Percentiles rank a stretch among this genome's conserved stretches.
Evolutionary conservation across 2,113 vertebrate genomes (phyloP).

Genomic region (Blennius ocellaris): DNA sequence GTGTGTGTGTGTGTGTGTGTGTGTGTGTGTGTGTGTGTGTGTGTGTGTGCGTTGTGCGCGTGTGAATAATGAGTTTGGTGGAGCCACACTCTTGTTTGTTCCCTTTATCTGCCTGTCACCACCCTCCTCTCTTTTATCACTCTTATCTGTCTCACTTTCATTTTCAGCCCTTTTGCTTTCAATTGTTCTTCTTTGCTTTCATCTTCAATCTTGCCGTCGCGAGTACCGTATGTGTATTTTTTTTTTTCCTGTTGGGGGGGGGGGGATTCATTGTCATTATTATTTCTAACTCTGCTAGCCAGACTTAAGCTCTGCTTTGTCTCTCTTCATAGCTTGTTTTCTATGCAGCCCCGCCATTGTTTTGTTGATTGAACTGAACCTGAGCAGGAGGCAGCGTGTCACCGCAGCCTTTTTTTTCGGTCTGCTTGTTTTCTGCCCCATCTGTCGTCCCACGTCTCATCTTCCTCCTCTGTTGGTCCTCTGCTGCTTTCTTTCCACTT

Average conservation of each 20-base stretch:
- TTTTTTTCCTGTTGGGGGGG: neutral
- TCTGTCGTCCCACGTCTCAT: constrained; percentile 36
- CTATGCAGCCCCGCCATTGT: neutral
- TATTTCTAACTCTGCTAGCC: neutral
- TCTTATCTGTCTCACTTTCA: constrained; percentile 35
- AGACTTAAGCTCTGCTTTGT: neutral
- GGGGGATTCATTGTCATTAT: accelerated
- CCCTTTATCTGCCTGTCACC: constrained; percentile 25
- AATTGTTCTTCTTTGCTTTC: constrained; percentile 1
- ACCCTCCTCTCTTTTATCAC: constrained; percentile 32
- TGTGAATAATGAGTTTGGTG: constrained; percentile 46
- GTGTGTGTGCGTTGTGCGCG: neutral
- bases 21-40: constrained; percentile 2
- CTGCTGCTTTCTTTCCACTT: constrained; percentile 20
- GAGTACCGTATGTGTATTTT: neutral
- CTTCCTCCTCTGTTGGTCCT: constrained; percentile 20
- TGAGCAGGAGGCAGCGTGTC: constrained; percentile 23
- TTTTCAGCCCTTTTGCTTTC: constrained; percentile 27
- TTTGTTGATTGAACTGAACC: constrained; percentile 9
- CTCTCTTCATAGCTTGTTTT: neutral
- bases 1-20: neutral
- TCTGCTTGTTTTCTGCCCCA: constrained; percentile 22
- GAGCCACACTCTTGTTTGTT: constrained; percentile 32
- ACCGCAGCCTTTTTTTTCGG: constrained; percentile 12
- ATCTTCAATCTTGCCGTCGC: constrained; percentile 7